Conservation (phyloP, 1,140 invertebrate genomes). For the Uloborus diversus region DNA sequence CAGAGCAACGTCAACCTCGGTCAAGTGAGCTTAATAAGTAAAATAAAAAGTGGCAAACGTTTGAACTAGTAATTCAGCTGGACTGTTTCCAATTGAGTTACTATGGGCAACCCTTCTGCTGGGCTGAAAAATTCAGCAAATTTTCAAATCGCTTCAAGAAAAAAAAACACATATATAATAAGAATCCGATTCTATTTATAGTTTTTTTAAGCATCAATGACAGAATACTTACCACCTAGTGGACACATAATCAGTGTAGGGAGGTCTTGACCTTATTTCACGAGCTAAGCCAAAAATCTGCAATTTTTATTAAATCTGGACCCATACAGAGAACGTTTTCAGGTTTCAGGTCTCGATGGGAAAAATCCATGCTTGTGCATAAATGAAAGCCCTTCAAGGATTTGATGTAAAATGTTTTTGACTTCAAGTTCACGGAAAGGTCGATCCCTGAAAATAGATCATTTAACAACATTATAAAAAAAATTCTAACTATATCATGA, state of each 20-base stretch:
- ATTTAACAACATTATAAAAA: too few relatives aligned
- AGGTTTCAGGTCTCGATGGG: constrained; percentile 94
- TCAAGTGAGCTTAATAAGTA: too few relatives aligned
- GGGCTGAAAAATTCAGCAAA: background rate
- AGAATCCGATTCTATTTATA: too few relatives aligned
- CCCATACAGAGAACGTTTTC: constrained; percentile 98
- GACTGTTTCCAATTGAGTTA: too few relatives aligned
- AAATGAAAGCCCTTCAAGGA: constrained; percentile 95
- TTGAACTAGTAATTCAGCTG: too few relatives aligned
- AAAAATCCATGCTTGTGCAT: constrained; percentile 99
- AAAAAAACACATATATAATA: too few relatives aligned
- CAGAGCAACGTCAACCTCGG: too few relatives aligned
- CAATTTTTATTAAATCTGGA: constrained; percentile 96
- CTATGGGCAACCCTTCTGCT: too few relatives aligned
- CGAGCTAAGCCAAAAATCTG: constrained; percentile 97
- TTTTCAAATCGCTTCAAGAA: background rate
- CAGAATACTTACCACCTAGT: constrained; percentile 97
- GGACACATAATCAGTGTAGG: constrained; percentile 99
- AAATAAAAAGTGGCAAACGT: too few relatives aligned
- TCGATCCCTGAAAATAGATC: constrained; percentile 83
- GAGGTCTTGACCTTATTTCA: constrained; percentile 83
- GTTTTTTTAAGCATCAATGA: too few relatives aligned
- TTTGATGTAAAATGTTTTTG: constrained; percentile 92
- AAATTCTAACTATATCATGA: too few relatives aligned
- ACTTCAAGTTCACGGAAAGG: constrained; percentile 92